These are phyloP conservation scores for Phenganax subtilis DNA, from an alignment of 92 coral and sea anemone species.

Conservation along the genomic window DNA sequence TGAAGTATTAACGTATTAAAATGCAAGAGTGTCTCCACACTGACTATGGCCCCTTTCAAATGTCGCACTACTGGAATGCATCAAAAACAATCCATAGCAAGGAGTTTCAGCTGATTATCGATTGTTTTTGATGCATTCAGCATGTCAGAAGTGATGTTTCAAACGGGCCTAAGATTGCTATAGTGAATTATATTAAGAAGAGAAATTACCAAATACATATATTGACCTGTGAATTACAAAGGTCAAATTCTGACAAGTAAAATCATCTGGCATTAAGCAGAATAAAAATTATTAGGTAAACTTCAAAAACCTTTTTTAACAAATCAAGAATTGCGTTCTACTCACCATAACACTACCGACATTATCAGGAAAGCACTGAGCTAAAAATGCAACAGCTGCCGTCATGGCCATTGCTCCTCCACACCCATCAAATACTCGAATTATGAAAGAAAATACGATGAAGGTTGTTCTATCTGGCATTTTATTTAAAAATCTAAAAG, in stretches of 20 bases:
- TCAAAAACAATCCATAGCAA: neutral
- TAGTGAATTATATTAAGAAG: too few relatives aligned
- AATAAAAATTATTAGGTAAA: neutral
- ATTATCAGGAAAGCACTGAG: constrained; percentile 75
- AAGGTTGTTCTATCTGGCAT: constrained; percentile 70
- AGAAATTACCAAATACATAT: too few relatives aligned
- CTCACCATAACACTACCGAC: constrained; percentile 77
- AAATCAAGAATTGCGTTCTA: too few relatives aligned
- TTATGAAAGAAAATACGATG: constrained; percentile 67
- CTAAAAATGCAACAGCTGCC: constrained; percentile 83
- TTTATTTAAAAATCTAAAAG: constrained; percentile 62
- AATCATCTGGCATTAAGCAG: neutral
- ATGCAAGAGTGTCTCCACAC: neutral
- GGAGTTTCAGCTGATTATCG: too few relatives aligned
- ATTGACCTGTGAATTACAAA: neutral
- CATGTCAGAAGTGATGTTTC: too few relatives aligned
- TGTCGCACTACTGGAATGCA: neutral
- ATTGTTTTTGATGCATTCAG: too few relatives aligned
- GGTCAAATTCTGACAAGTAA: neutral
- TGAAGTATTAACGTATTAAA: neutral
- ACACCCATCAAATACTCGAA: constrained; percentile 69
- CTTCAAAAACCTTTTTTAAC: neutral
- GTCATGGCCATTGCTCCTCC: constrained; percentile 88
- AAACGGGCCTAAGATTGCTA: too few relatives aligned
- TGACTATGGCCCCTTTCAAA: too few relatives aligned